Evolutionary conservation across 2,888 invertebrate species (phyloP).

Genomic region (Cotesia congregata): DNA sequence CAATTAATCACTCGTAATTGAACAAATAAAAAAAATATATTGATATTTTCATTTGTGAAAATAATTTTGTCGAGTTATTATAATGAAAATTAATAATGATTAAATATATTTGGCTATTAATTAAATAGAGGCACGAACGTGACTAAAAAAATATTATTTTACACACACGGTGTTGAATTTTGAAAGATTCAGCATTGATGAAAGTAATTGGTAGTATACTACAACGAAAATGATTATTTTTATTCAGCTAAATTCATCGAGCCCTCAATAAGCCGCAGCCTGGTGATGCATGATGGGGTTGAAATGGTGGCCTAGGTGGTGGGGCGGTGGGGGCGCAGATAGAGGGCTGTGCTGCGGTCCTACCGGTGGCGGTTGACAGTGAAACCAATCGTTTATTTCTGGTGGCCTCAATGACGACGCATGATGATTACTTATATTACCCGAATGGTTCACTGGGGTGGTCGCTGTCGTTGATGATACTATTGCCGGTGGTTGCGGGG

Average conservation of each 20-base stretch:
- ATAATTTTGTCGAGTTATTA: background rate
- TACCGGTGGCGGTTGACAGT: conserved; percentile 80
- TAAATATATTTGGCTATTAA: conserved; percentile 45
- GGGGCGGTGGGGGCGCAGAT: conserved; percentile 79
- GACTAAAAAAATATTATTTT: conserved; percentile 47
- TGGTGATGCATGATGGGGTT: conserved; percentile 77
- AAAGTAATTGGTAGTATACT: too few species aligned
- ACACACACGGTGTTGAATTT: background rate
- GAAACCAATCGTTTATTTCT: conserved; percentile 85
- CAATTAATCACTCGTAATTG: too few species aligned
- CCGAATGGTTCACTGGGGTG: conserved; percentile 47
- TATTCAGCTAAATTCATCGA: background rate
- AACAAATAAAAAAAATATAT: background rate
- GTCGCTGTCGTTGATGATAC: conserved; percentile 63
- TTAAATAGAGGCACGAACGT: conserved; percentile 61
- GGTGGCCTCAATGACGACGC: conserved; percentile 70
- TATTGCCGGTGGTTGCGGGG: conserved; percentile 74
- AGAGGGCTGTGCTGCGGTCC: conserved; percentile 73
- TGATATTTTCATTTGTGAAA: background rate
- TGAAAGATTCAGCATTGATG: too few species aligned
- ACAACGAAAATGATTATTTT: background rate
- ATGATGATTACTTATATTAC: conserved; percentile 58
- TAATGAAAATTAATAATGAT: background rate
- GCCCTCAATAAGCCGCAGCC: conserved; percentile 65
- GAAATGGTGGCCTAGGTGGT: conserved; percentile 76